Evolutionary conservation across 2,113 vertebrate genomes (phyloP).

Genomic region (Canis aureus): DNA sequence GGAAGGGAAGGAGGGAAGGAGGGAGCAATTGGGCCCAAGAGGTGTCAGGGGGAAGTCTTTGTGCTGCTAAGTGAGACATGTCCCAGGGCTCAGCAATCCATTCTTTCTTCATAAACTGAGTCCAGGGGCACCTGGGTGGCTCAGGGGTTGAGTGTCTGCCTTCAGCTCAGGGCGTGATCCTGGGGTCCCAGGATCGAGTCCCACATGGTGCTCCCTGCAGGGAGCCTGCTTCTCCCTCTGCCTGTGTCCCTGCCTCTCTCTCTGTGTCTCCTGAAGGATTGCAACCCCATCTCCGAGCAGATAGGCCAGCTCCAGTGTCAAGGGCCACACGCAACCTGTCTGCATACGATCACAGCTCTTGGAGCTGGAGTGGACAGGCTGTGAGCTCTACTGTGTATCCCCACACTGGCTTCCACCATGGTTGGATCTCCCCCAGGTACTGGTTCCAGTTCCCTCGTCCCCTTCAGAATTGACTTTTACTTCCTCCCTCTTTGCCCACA

Average conservation of each 20-base stretch:
- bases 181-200: too few species aligned
- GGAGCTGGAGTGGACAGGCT: neutral
- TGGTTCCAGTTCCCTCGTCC: neutral
- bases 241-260: too few species aligned
- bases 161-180: too few species aligned
- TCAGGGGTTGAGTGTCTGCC: too few species aligned
- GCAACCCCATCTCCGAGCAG: neutral
- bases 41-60: neutral
- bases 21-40: neutral
- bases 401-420: rapidly evolving
- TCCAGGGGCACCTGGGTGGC: too few species aligned
- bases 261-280: neutral
- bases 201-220: too few species aligned
- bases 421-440: neutral
- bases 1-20: too few species aligned
- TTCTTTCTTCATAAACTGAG: neutral
- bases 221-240: too few species aligned
- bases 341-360: neutral
- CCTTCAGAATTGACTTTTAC: neutral
- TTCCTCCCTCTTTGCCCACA: rapidly evolving
- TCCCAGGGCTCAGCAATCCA: neutral
- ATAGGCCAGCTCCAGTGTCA: neutral
- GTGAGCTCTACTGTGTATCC: rapidly evolving
- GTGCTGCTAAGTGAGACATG: neutral
- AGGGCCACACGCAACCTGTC: neutral